Evolutionary conservation across 2,113 vertebrate genomes (phyloP).

Genomic region (Pica pica): DNA sequence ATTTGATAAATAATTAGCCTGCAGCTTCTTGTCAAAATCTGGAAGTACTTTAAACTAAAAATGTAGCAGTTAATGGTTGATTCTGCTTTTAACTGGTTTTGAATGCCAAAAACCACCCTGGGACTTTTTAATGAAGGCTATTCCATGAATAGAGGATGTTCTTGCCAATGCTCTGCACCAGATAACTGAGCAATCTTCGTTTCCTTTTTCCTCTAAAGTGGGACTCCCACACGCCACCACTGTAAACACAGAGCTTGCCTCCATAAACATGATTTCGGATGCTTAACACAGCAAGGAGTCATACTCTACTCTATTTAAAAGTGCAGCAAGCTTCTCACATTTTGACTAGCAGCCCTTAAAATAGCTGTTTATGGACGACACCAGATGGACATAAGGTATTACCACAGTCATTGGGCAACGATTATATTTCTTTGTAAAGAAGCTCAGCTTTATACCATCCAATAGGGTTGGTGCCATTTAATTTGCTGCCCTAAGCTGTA

Average conservation of each 20-base stretch:
- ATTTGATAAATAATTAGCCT: conserved; percentile 12
- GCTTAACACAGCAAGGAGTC: not conserved
- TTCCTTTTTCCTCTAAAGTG: conserved; percentile 48
- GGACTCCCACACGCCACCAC: conserved; percentile 26
- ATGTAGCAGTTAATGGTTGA: not conserved
- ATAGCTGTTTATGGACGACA: conserved; percentile 2
- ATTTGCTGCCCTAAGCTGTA: conserved; percentile 22
- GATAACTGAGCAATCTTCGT: conserved; percentile 43
- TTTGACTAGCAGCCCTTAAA: not conserved
- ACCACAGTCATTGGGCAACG: not conserved
- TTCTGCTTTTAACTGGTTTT: conserved; percentile 44
- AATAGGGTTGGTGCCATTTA: conserved; percentile 6
- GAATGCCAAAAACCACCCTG: conserved; percentile 42
- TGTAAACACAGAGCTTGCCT: conserved; percentile 18
- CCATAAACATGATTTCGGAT: conserved; percentile 33
- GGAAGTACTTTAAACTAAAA: conserved; percentile 38
- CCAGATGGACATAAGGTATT: conserved; percentile 64
- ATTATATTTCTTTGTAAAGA: conserved; percentile 55
- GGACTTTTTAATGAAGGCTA: conserved; percentile 40
- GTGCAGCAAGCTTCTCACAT: not conserved
- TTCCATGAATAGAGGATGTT: conserved; percentile 56
- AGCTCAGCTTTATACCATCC: conserved; percentile 47
- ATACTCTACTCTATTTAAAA: not conserved
- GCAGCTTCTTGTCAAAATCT: conserved; percentile 4
- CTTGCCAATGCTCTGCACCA: conserved; percentile 37